A percentile compares a stretch with the other conserved stretches of the same genome.
Evolutionary conservation across 2,113 vertebrate genomes (phyloP).

Genomic region (Lichenostomus cassidix): DNA sequence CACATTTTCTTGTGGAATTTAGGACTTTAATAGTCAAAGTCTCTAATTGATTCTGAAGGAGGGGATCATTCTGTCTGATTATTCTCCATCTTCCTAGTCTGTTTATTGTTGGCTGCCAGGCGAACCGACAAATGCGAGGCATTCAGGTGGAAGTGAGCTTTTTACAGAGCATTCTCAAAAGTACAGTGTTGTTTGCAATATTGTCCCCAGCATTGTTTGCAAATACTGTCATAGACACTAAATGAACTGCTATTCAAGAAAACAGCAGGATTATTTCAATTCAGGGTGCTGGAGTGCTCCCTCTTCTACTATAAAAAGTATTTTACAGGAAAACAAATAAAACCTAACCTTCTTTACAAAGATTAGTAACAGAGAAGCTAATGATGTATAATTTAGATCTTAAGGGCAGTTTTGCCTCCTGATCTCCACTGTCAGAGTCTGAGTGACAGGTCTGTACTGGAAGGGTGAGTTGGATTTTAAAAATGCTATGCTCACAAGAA

Average conservation of each 20-base stretch:
- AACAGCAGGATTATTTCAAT: not conserved
- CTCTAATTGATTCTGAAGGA: not conserved
- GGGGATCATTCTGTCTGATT: not conserved
- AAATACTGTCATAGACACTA: not conserved
- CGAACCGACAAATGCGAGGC: not conserved
- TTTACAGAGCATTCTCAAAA: not conserved
- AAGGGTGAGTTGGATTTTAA: not conserved
- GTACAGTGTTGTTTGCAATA: not conserved
- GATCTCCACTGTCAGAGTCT: not conserved
- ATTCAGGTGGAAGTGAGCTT: not conserved
- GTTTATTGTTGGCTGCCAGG: not conserved
- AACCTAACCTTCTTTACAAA: not conserved
- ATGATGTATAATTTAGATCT: not conserved
- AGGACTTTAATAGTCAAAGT: not conserved
- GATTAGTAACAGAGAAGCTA: not conserved
- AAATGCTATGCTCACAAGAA: not conserved
- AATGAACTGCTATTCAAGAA: not conserved
- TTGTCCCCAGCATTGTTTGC: not conserved
- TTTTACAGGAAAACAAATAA: not conserved
- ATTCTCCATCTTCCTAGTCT: not conserved
- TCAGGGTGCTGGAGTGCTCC: not conserved
- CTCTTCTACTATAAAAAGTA: not conserved
- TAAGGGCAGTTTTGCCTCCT: not conserved
- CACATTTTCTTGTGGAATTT: not conserved
- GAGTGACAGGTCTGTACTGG: not conserved